Evolutionary conservation across 1,140 invertebrate species (phyloP).

Genomic region (Musca vetustissima): DNA sequence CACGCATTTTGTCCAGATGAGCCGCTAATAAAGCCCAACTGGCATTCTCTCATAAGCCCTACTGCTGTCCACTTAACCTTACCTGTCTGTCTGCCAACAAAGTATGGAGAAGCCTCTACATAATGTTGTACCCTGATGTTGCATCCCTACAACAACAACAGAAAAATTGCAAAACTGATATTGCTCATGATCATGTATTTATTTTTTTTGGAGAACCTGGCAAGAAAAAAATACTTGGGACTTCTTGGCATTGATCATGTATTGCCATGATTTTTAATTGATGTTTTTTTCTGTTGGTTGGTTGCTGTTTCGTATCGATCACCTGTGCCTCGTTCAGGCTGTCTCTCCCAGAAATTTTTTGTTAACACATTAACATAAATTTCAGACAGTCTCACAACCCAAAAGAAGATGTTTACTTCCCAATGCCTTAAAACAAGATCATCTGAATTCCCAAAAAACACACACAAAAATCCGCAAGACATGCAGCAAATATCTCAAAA

Average conservation of each 20-base stretch:
- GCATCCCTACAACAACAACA: neutral
- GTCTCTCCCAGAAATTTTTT: too few relatives aligned
- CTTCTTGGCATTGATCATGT: constrained; percentile 29
- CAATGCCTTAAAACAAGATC: neutral
- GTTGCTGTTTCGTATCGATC: neutral
- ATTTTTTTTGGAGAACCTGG: neutral
- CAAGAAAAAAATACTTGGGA: neutral
- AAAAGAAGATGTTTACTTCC: neutral
- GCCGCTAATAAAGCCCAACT: constrained; percentile 12
- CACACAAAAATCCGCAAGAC: too few relatives aligned
- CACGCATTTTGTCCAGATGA: constrained; percentile 9
- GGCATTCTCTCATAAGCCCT: too few relatives aligned
- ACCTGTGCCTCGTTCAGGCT: constrained; percentile 11
- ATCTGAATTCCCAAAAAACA: neutral
- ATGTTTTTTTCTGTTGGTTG: constrained; percentile 26
- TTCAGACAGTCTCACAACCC: neutral
- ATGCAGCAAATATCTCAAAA: neutral
- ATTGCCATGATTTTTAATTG: constrained; percentile 33
- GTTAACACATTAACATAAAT: too few relatives aligned
- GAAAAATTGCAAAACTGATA: neutral
- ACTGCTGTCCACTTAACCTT: too few relatives aligned
- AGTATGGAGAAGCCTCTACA: neutral
- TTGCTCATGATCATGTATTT: constrained; percentile 17
- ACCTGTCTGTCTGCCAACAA: neutral
- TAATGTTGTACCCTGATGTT: neutral